Conservation (phyloP, 2,113 vertebrate species). For the Etheostoma spectabile region DNA sequence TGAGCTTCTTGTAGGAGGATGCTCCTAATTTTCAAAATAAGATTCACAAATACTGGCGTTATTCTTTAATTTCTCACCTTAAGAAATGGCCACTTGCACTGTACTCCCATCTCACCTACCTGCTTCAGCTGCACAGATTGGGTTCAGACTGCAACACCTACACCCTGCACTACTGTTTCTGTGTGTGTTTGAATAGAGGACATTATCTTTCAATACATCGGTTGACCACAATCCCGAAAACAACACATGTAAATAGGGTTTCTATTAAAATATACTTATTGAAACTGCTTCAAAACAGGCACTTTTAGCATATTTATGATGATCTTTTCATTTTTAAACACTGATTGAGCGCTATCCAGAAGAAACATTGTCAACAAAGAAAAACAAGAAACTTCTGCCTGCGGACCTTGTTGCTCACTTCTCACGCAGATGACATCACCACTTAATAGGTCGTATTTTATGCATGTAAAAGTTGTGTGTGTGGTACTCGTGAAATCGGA, state of each 20-base stretch:
- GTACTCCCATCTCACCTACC: not conserved
- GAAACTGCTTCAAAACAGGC: slow-evolving; percentile 13
- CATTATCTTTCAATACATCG: slow-evolving; percentile 5
- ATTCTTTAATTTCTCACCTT: not conserved
- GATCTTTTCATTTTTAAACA: slow-evolving; percentile 11
- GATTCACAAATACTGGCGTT: not conserved
- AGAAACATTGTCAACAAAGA: slow-evolving; percentile 30
- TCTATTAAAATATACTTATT: slow-evolving; percentile 29
- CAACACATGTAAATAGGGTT: slow-evolving; percentile 39
- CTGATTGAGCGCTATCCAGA: slow-evolving; percentile 22
- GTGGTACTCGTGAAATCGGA: not conserved
- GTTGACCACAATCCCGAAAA: slow-evolving; percentile 49
- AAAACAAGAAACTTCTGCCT: slow-evolving; percentile 19
- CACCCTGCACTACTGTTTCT: slow-evolving; percentile 8
- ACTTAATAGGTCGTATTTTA: slow-evolving; percentile 2
- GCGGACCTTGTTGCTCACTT: slow-evolving; percentile 10
- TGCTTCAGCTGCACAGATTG: slow-evolving; percentile 29
- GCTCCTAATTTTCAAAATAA: no score
- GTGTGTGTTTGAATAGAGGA: slow-evolving; percentile 23
- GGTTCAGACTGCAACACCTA: slow-evolving; percentile 51
- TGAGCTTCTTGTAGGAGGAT: no score
- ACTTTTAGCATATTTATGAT: slow-evolving; percentile 9
- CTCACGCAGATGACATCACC: slow-evolving; percentile 27
- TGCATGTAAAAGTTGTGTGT: not conserved
- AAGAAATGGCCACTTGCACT: not conserved